Evolutionary conservation across 2,888 invertebrate species (phyloP).

Genomic region (Acleris literana): DNA sequence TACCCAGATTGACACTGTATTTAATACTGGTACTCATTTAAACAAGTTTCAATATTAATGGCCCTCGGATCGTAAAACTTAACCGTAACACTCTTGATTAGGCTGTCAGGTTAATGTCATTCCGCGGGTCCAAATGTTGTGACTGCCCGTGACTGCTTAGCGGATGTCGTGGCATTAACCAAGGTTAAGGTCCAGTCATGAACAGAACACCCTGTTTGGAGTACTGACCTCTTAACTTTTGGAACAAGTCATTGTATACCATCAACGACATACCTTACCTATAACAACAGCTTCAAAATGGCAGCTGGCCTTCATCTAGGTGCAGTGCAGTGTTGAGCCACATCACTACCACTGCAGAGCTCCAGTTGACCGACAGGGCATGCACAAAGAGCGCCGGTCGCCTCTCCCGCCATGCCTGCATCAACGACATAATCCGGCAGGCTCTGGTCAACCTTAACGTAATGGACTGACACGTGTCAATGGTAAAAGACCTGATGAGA

Average conservation of each 20-base stretch:
- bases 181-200: conserved; percentile 43
- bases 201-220: no score
- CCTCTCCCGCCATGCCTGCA: neutral
- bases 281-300: no score
- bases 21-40: neutral
- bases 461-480: neutral
- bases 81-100: conserved; percentile 45
- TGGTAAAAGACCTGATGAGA: neutral
- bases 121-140: conserved; percentile 52
- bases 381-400: neutral
- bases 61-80: conserved; percentile 26
- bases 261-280: no score
- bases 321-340: neutral
- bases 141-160: conserved; percentile 44
- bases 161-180: conserved; percentile 50
- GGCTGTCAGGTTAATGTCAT: conserved; percentile 52
- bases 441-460: neutral
- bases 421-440: neutral
- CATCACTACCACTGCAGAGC: neutral
- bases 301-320: neutral
- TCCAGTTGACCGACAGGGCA: neutral
- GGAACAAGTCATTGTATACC: no score
- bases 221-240: no score
- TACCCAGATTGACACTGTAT: neutral
- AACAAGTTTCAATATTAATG: neutral